These are phyloP conservation scores for Drosophila equinoxialis DNA, from an alignment of 1,140 invertebrate genomes.

Conservation along the genomic window DNA sequence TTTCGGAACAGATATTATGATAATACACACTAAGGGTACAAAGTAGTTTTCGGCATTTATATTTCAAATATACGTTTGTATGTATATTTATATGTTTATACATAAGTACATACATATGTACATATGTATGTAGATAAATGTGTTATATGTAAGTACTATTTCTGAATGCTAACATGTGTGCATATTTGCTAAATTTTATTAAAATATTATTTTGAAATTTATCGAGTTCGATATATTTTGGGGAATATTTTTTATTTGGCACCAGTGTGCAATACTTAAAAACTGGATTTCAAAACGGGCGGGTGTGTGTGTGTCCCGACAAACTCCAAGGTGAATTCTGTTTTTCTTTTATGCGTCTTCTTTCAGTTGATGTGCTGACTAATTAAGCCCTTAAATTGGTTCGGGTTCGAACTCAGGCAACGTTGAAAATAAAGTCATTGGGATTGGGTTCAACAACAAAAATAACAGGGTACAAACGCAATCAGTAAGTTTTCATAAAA, in stretches of 20 bases:
- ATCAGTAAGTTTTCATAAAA: neutral
- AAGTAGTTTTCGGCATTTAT: too few species aligned
- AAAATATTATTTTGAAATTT: conserved; percentile 25
- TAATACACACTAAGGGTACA: too few species aligned
- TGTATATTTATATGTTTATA: too few species aligned
- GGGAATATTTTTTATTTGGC: neutral
- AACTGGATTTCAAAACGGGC: conserved; percentile 45
- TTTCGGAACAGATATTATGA: too few species aligned
- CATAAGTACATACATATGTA: too few species aligned
- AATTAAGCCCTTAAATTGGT: conserved; percentile 74
- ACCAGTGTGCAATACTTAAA: conserved; percentile 48
- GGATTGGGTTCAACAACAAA: conserved; percentile 25
- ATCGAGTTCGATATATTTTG: neutral
- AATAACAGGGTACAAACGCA: conserved; percentile 17
- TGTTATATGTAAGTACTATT: too few species aligned
- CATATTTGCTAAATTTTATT: neutral
- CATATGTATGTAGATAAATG: too few species aligned
- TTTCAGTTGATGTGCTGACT: conserved; percentile 60
- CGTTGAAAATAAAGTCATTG: conserved; percentile 71
- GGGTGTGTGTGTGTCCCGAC: conserved; percentile 5
- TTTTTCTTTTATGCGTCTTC: conserved; percentile 27
- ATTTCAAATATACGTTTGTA: too few species aligned
- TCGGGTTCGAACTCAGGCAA: conserved; percentile 20
- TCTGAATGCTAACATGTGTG: too few species aligned
- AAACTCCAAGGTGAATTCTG: conserved; percentile 21